Evolutionary conservation across 2,888 invertebrate species (phyloP).

Genomic region (Lamellibrachia columna): DNA sequence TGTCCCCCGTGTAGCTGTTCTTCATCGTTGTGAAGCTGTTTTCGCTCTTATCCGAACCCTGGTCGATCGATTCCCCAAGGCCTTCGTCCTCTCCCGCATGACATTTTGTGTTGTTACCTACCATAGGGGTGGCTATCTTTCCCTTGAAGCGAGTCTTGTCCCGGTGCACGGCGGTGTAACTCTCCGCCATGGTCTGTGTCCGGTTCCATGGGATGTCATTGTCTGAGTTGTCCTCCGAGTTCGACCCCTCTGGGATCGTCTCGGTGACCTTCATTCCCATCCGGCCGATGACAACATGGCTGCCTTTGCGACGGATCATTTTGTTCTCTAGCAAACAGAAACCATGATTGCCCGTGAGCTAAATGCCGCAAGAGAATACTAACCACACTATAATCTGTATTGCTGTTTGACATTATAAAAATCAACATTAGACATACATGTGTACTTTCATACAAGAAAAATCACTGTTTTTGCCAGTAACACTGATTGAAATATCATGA

Average conservation of each 20-base stretch:
- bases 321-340: background rate
- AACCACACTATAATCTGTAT: background rate
- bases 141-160: background rate
- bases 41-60: slow-evolving; percentile 44
- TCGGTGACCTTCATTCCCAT: background rate
- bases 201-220: slow-evolving; percentile 22
- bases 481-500: background rate
- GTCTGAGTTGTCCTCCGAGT: background rate
- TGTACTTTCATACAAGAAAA: background rate
- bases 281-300: background rate
- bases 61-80: slow-evolving; percentile 47
- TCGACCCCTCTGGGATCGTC: background rate
- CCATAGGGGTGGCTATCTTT: background rate
- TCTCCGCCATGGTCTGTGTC: slow-evolving; percentile 23
- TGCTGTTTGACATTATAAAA: background rate
- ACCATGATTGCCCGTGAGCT: background rate
- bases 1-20: background rate
- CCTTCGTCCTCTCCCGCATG: slow-evolving; percentile 40
- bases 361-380: too few species aligned
- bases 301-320: background rate
- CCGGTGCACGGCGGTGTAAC: background rate
- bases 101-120: background rate
- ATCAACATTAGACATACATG: background rate
- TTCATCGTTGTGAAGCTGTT: slow-evolving; percentile 18
- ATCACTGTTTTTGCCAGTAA: background rate